These are phyloP conservation scores for Aviceda subcristata DNA, from an alignment of 2,113 vertebrate species.

Conservation along the genomic window DNA sequence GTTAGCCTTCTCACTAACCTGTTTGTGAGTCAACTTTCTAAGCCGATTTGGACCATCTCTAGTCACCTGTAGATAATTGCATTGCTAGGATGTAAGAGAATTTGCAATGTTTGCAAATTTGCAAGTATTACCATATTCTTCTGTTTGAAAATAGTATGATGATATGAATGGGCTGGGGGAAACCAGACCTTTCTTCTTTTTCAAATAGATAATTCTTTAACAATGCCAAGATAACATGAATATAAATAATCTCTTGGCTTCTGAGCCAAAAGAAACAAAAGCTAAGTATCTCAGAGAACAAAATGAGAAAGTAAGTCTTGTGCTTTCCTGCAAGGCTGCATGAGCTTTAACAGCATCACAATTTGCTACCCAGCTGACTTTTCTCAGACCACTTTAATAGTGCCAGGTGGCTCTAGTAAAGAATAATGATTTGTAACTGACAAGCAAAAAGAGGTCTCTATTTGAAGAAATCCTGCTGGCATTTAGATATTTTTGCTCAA, in stretches of 20 bases:
- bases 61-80: not conserved
- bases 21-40: not conserved
- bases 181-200: not conserved
- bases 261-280: not conserved
- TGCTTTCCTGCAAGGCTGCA: not conserved
- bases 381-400: not conserved
- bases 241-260: not conserved
- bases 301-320: not conserved
- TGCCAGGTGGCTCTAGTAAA: conserved; percentile 29
- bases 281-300: not conserved
- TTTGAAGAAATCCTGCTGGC: not conserved
- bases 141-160: not conserved
- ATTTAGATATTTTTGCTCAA: not conserved
- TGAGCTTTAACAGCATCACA: conserved; percentile 1
- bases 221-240: not conserved
- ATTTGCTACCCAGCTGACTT: conserved; percentile 33
- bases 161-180: not conserved
- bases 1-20: not conserved
- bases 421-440: conserved; percentile 4
- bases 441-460: not conserved
- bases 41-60: not conserved
- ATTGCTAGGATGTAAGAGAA: not conserved
- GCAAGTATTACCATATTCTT: not conserved
- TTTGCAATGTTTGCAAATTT: not conserved
- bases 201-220: not conserved